Evolutionary conservation across 2,113 vertebrate species (phyloP).

Genomic region (Orthonyx spaldingii): DNA sequence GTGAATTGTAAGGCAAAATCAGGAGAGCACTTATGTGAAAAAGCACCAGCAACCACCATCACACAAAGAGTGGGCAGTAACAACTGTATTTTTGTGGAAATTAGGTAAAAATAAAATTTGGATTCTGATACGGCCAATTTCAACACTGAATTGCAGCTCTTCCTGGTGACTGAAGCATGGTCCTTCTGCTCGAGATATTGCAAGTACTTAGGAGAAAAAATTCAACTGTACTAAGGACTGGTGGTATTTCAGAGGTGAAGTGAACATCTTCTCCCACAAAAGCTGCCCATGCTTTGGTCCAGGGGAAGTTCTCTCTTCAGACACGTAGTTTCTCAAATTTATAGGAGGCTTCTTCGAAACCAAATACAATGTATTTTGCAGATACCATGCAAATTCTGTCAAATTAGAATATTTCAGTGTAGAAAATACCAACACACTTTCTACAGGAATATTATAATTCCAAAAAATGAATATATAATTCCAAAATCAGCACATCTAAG

Average conservation of each 20-base stretch:
- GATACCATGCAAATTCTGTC: not conserved
- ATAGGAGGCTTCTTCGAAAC: not conserved
- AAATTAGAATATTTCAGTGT: not conserved
- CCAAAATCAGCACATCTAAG: not conserved
- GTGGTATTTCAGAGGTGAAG: not conserved
- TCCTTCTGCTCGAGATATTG: not conserved
- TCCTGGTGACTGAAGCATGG: not conserved
- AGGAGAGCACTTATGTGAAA: not conserved
- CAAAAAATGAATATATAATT: not conserved
- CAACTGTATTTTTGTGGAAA: not conserved
- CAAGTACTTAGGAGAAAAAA: not conserved
- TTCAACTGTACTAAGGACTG: not conserved
- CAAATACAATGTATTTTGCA: not conserved
- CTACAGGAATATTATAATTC: not conserved
- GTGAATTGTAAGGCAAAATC: not conserved
- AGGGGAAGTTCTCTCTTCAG: not conserved
- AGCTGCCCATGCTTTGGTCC: not conserved
- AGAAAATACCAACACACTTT: not conserved
- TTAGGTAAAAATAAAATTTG: not conserved
- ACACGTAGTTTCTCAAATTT: not conserved
- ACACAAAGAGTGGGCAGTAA: not conserved
- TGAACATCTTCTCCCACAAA: not conserved
- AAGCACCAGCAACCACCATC: not conserved
- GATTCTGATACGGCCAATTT: not conserved
- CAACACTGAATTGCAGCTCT: not conserved